phyloP scores from a whole-genome alignment of 1,140 invertebrate genomes.

The Meloidogyne exigua region DNA sequence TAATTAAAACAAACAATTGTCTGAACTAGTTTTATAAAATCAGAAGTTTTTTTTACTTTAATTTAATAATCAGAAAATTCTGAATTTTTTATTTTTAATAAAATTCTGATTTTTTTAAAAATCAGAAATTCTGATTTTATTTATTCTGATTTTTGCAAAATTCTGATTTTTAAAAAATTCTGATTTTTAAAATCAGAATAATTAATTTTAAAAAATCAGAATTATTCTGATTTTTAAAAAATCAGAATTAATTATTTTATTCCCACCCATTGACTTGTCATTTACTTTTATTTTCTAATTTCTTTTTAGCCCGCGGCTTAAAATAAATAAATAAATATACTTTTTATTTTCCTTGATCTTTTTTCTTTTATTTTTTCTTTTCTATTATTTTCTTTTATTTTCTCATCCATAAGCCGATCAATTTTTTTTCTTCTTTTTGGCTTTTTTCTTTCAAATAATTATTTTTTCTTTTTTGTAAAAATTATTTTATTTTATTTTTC shows the following conservation, averaged over 20 bases:
- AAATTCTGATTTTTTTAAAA: neutral
- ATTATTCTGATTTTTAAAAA: neutral
- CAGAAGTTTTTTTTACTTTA: no score
- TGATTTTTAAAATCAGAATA: no score
- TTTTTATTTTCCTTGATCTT: conserved; percentile 1
- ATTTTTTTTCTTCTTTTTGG: no score
- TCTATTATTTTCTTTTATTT: no score
- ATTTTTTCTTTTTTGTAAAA: neutral
- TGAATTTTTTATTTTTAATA: no score
- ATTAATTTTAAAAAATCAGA: no score
- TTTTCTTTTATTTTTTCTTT: neutral
- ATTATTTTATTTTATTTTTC: neutral
- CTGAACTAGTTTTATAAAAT: no score
- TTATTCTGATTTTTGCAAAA: neutral
- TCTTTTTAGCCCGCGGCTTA: neutral
- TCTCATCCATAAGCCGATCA: neutral
- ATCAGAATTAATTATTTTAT: neutral
- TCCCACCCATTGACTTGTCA: neutral
- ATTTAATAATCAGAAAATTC: no score
- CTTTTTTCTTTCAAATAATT: neutral
- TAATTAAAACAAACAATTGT: no score
- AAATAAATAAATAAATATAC: neutral
- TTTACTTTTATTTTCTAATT: neutral
- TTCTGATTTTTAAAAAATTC: no score
- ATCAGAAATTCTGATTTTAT: neutral